Percentiles rank a stretch among this genome's conserved stretches.
phyloP scores from a whole-genome alignment of 2,113 vertebrate species.

The Tyto alba region DNA sequence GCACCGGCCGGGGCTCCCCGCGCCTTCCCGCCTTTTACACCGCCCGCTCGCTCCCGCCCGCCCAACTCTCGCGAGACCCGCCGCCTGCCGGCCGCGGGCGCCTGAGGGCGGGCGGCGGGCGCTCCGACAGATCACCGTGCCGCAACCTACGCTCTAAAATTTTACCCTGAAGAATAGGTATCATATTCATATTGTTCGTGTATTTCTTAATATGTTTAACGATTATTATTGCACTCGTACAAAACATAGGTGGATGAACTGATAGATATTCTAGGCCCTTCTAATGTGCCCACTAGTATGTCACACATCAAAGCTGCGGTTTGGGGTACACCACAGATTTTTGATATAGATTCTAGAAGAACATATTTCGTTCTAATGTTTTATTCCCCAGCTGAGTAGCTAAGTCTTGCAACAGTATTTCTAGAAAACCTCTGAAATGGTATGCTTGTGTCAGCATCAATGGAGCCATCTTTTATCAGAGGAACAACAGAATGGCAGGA shows the following conservation, averaged over 20 bases:
- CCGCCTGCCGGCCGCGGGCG: no score
- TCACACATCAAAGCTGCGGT: not conserved
- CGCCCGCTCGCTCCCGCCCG: rapidly evolving
- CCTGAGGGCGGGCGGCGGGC: no score
- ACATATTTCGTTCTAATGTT: not conserved
- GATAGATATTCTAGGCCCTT: not conserved
- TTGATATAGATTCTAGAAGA: not conserved
- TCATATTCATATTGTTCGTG: no score
- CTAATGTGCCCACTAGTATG: rapidly evolving
- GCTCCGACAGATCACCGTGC: no score
- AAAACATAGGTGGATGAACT: not conserved
- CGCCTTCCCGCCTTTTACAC: not conserved
- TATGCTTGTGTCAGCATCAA: not conserved
- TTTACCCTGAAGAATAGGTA: not conserved
- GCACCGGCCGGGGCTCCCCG: rapidly evolving
- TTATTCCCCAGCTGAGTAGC: not conserved
- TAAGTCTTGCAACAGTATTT: not conserved
- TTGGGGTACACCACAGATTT: not conserved
- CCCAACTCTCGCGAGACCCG: no score
- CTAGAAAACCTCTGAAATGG: not conserved
- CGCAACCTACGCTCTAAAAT: rapidly evolving
- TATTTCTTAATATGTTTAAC: not conserved
- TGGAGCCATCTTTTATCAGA: not conserved
- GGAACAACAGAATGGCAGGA: not conserved
- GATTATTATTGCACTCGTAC: not conserved